A percentile compares a stretch with the other conserved stretches of the same genome.
phyloP scores from a whole-genome alignment of 2,888 invertebrate genomes.

The Odontocerum albicorne region DNA sequence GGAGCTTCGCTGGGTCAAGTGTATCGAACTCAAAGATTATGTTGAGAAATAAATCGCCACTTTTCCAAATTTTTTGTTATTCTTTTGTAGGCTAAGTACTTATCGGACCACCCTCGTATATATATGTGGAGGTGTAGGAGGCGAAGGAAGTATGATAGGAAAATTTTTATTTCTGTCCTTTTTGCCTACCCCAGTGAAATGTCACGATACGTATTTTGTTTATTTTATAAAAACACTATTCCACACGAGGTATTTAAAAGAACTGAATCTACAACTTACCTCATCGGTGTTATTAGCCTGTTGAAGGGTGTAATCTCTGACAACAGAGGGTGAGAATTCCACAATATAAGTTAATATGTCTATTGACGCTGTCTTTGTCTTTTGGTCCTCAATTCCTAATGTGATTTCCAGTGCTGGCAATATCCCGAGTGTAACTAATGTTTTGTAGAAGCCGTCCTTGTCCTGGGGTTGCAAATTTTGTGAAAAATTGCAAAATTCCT shows the following conservation, averaged over 20 bases:
- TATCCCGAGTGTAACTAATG: conserved; percentile 84
- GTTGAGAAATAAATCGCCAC: no score
- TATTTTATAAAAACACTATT: no score
- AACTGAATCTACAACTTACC: conserved; percentile 50
- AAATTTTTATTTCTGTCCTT: no score
- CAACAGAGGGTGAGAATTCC: conserved; percentile 96
- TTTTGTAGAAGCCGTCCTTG: conserved; percentile 97
- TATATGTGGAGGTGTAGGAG: no score
- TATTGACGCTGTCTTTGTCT: conserved; percentile 95
- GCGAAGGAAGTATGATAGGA: no score
- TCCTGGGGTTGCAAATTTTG: conserved; percentile 97
- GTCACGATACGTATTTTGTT: no score
- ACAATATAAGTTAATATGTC: conserved; percentile 98
- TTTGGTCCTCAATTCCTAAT: conserved; percentile 86
- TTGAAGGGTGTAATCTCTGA: conserved; percentile 94
- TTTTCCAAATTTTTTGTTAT: no score
- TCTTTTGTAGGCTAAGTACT: no score
- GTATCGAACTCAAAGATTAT: no score
- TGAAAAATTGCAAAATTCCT: conserved; percentile 99
- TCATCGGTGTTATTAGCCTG: conserved; percentile 89
- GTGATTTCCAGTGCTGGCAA: conserved; percentile 89
- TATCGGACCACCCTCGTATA: no score
- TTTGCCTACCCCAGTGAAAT: no score
- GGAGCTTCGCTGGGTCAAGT: no score
- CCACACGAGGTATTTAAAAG: neutral